Base-by-base conservation (phyloP, 2,888 invertebrate species). In the Thymelicus acteon region DNA sequence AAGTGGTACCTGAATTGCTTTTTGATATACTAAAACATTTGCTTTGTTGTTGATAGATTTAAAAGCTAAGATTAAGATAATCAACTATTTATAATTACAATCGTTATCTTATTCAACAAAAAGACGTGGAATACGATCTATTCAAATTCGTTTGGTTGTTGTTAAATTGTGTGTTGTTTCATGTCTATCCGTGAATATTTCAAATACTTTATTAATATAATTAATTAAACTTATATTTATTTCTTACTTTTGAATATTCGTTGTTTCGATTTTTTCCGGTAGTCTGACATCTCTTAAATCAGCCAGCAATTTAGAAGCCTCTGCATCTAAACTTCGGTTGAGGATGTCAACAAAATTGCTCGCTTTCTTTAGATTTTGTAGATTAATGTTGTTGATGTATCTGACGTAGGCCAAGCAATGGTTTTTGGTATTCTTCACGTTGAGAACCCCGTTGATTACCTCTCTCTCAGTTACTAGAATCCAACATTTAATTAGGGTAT, bases 341-440 rank as follows among this genome's bases (percentile, higher is more conserved):
- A 97, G 95, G 73, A 99, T 98, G 87, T 99, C 99, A 68, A 99
- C 96, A 85, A 99, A 99, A 70, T 99, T 96, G 71, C 98, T 97
- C 15, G 99, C 99, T 82, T 98, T 98, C 85, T 98, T 97, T 75
- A 99, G 90, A 89, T 99, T 98, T 87, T 98, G 98, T 48, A 99
- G 94, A 87, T 99, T 99, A 72, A 99, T 99, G 86, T 99, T 99
- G 91, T 98, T 98, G 85, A 99, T 99, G 88, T 98, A 98, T 70
- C 99, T 95, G 5, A 98, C 96, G 89, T 99, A 99, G 0, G 98
- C 98, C 58, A 99, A 93, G 80, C 98, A 98, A 88, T 99, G 99
- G 82, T 99, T 98, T 85, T 98, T 97, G 0, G 98, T 98, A 83
- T 99, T 98, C 83, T 97, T 97, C 0, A 99, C 98, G 82, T 97